These are phyloP conservation scores for Metellina segmentata DNA, from an alignment of 2,888 invertebrate genomes.

Conservation along the genomic window DNA sequence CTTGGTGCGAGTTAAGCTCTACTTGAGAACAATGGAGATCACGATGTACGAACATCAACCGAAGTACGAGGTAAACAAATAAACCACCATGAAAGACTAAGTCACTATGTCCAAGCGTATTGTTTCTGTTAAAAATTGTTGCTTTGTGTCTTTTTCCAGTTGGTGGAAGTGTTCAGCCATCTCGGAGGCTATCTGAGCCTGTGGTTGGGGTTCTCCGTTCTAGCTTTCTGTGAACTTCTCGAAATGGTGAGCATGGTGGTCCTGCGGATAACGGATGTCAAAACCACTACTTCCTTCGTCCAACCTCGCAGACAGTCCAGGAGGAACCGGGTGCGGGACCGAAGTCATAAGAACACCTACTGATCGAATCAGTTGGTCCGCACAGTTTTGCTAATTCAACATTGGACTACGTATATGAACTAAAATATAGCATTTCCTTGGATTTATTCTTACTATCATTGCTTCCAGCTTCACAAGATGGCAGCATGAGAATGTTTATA, in stretches of 20 bases:
- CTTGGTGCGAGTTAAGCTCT: slow-evolving; percentile 72
- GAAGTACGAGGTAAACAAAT: slow-evolving; percentile 69
- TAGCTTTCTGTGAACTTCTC: slow-evolving; percentile 73
- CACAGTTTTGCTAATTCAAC: too few species aligned
- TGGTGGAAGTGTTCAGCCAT: slow-evolving; percentile 76
- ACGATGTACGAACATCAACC: slow-evolving; percentile 76
- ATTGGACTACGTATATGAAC: too few species aligned
- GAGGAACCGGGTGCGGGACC: slow-evolving; percentile 22
- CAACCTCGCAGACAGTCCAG: neutral
- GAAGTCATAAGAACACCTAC: neutral
- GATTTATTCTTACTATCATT: too few species aligned
- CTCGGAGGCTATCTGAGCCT: slow-evolving; percentile 74
- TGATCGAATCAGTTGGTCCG: neutral
- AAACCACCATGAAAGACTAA: neutral
- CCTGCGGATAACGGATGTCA: slow-evolving; percentile 57
- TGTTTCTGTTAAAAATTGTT: neutral
- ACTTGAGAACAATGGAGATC: slow-evolving; percentile 74
- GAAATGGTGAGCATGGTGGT: slow-evolving; percentile 72
- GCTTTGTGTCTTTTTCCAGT: slow-evolving; percentile 13
- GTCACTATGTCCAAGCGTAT: neutral
- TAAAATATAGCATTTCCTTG: too few species aligned
- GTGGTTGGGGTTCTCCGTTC: slow-evolving; percentile 75
- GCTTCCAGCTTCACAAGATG: too few species aligned
- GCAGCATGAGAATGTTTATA: too few species aligned
- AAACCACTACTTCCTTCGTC: slow-evolving; percentile 35